These are phyloP conservation scores for Aplysina aerophoba DNA, from an alignment of 37 sponge, comb jelly and placozoan genomes.

Conservation along the genomic window DNA sequence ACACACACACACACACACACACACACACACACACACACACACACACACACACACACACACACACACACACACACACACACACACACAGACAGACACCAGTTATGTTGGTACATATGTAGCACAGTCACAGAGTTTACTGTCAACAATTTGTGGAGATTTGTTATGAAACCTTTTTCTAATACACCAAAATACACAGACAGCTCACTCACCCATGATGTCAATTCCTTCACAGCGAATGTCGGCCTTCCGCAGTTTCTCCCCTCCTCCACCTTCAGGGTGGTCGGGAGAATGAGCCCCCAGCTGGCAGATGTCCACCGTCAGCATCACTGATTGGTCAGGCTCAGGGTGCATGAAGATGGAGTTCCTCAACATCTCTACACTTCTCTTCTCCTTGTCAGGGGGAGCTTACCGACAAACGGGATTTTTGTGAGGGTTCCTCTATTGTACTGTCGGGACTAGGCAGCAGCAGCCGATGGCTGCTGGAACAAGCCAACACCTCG, in stretches of 20 bases:
- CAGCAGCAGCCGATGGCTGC: slow-evolving; percentile 15
- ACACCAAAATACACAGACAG: too few species aligned
- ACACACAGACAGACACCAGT: too few species aligned
- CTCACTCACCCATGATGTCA: slow-evolving; percentile 27
- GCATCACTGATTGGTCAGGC: not conserved
- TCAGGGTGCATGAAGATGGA: not conserved
- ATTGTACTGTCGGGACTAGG: not conserved
- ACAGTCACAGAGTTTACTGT: too few species aligned
- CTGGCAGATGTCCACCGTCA: not conserved
- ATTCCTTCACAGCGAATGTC: slow-evolving; percentile 18
- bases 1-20: too few species aligned
- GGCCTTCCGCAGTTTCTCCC: not conserved
- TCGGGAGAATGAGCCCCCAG: slow-evolving; percentile 29
- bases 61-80: too few species aligned
- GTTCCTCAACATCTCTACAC: not conserved
- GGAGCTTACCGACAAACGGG: not conserved
- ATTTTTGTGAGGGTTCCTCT: not conserved
- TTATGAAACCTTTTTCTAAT: too few species aligned
- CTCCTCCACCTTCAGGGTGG: not conserved
- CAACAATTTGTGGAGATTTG: too few species aligned
- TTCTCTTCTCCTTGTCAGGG: not conserved
- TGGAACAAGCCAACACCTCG: slow-evolving; percentile 78
- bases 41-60: too few species aligned
- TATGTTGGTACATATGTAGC: too few species aligned
- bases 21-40: too few species aligned